Percentiles rank a stretch among this genome's conserved stretches.
Conservation (phyloP, 2,113 vertebrate genomes). For the Jaculus jaculus region DNA sequence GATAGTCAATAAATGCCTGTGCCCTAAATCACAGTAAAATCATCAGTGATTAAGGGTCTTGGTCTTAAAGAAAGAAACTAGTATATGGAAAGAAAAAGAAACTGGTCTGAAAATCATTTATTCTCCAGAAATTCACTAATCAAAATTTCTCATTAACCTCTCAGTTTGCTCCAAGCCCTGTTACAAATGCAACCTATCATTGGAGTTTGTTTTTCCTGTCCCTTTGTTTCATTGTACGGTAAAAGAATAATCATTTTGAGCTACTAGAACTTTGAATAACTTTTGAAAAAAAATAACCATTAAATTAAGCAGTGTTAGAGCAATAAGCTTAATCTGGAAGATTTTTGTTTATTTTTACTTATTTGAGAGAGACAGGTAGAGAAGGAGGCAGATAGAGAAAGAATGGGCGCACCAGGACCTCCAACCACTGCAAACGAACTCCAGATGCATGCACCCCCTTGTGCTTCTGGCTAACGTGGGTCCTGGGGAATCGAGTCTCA, state of each 20-base stretch:
- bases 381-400: too few relatives aligned
- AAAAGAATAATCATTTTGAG: background rate
- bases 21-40: slow-evolving; percentile 3
- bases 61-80: background rate
- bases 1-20: slow-evolving; percentile 31
- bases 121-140: slow-evolving; percentile 3
- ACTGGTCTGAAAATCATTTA: background rate
- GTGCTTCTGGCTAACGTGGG: too few relatives aligned
- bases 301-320: background rate
- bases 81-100: background rate
- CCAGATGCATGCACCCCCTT: too few relatives aligned
- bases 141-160: background rate
- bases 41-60: background rate
- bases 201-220: background rate
- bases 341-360: too few relatives aligned
- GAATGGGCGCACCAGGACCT: too few relatives aligned
- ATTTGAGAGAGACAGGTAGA: too few relatives aligned
- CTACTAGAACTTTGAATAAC: background rate
- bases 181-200: background rate
- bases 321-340: background rate
- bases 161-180: background rate
- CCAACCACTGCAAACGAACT: too few relatives aligned
- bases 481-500: too few relatives aligned
- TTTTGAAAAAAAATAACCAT: background rate
- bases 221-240: background rate